These are phyloP conservation scores for Amblyjoppa proteus DNA, from an alignment of 2,888 invertebrate species.

Conservation along the genomic window DNA sequence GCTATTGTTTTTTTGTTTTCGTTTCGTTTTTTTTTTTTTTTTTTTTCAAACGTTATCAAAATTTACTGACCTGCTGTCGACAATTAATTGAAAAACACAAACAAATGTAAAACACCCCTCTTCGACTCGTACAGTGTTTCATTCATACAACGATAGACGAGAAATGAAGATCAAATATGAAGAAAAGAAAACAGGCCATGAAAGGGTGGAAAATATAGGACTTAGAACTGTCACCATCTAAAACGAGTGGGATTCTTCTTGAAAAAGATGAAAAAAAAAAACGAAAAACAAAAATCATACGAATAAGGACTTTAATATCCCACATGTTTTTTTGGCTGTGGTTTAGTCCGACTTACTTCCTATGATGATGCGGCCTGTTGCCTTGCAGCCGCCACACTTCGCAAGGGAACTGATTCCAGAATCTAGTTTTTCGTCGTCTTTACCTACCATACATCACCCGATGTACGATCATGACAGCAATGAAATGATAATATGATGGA, in stretches of 20 bases:
- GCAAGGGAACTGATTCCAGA: slow-evolving; percentile 84
- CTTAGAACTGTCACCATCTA: slow-evolving; percentile 79
- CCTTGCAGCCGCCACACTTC: slow-evolving; percentile 84
- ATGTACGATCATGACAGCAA: slow-evolving; percentile 84
- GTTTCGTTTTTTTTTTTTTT: background rate
- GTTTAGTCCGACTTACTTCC: slow-evolving; percentile 83
- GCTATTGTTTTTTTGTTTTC: background rate
- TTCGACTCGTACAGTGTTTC: slow-evolving; percentile 19
- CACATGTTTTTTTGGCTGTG: slow-evolving; percentile 79
- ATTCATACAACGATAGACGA: slow-evolving; percentile 13
- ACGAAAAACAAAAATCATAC: slow-evolving; percentile 60
- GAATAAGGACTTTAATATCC: slow-evolving; percentile 71
- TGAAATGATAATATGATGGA: slow-evolving; percentile 81
- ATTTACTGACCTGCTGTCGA: slow-evolving; percentile 52
- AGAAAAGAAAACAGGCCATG: slow-evolving; percentile 47
- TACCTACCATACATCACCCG: slow-evolving; percentile 84
- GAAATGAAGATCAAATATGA: slow-evolving; percentile 35
- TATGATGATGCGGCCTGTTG: slow-evolving; percentile 84
- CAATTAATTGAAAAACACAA: slow-evolving; percentile 12
- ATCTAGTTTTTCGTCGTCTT: slow-evolving; percentile 84
- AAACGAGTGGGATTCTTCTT: slow-evolving; percentile 73
- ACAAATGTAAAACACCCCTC: slow-evolving; percentile 33
- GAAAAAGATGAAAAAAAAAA: slow-evolving; percentile 61
- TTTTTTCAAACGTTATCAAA: slow-evolving; percentile 58
- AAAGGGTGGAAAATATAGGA: slow-evolving; percentile 63